phyloP scores from a whole-genome alignment of 2,113 vertebrate genomes.

The Chaenocephalus aceratus region DNA sequence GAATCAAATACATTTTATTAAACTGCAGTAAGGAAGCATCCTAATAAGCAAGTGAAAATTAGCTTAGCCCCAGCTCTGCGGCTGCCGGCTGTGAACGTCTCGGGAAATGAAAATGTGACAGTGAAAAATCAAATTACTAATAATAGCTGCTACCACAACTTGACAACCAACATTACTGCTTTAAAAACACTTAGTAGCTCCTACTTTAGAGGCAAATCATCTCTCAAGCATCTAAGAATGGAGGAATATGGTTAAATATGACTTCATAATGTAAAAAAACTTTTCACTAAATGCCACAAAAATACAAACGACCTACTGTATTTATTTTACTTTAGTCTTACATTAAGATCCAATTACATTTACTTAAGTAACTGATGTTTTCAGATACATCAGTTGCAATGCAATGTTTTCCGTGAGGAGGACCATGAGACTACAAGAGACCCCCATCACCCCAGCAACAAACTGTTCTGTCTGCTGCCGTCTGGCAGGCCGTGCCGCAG shows the following conservation, averaged over 20 bases:
- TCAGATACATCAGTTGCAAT: neutral
- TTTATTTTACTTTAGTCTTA: neutral
- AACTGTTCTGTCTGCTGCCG: too few relatives aligned
- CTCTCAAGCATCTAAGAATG: neutral
- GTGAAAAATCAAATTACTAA: slow-evolving; percentile 47
- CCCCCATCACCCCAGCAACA: too few relatives aligned
- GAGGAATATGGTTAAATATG: neutral
- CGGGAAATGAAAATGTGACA: slow-evolving; percentile 54
- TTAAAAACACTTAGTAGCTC: neutral
- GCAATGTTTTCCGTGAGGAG: neutral
- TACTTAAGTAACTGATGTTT: neutral
- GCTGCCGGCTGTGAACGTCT: slow-evolving; percentile 45
- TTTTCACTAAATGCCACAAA: neutral
- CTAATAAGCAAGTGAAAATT: slow-evolving; percentile 59
- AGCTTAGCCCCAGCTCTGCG: slow-evolving; percentile 25
- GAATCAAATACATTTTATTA: slow-evolving; percentile 58
- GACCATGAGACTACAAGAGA: neutral
- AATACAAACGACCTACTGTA: neutral
- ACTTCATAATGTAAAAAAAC: neutral
- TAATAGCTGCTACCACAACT: slow-evolving; percentile 32
- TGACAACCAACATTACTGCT: neutral
- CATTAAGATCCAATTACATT: neutral
- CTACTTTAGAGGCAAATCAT: neutral
- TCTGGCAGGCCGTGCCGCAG: too few relatives aligned
- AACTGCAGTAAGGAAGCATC: slow-evolving; percentile 43